phyloP scores from a whole-genome alignment of 2,888 invertebrate species.

The Sipha maydis region DNA sequence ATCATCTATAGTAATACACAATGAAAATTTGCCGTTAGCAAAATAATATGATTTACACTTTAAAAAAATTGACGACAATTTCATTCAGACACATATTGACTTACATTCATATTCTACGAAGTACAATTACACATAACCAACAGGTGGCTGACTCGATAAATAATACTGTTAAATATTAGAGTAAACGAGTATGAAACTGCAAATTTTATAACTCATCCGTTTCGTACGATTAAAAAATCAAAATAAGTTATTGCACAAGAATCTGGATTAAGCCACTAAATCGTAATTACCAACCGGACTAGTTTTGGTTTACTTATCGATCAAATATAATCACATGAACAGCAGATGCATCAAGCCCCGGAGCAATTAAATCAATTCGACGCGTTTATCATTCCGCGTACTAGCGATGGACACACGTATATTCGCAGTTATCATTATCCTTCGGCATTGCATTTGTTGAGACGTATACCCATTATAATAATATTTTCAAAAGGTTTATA shows the following conservation, averaged over 20 bases:
- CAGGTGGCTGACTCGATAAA: not conserved
- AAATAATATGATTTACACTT: not conserved
- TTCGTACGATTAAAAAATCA: not conserved
- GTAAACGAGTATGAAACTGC: no score
- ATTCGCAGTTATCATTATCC: not conserved
- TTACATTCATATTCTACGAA: no score
- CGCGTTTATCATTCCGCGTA: not conserved
- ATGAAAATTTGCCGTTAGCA: not conserved
- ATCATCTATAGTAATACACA: no score
- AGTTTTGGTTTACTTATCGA: not conserved
- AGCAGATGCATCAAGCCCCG: not conserved
- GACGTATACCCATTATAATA: not conserved
- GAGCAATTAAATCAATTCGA: conserved; percentile 5
- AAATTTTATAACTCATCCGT: not conserved
- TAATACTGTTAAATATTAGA: not conserved
- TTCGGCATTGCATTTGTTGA: not conserved
- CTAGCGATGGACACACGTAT: not conserved
- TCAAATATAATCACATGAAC: not conserved
- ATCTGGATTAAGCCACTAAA: not conserved
- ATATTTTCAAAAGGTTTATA: not conserved
- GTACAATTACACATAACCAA: no score
- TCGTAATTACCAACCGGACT: not conserved
- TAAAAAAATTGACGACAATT: not conserved
- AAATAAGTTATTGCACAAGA: not conserved
- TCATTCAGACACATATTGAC: not conserved